Base-by-base conservation (phyloP, 2,888 invertebrate species). In the Subacronicta megacephala region DNA sequence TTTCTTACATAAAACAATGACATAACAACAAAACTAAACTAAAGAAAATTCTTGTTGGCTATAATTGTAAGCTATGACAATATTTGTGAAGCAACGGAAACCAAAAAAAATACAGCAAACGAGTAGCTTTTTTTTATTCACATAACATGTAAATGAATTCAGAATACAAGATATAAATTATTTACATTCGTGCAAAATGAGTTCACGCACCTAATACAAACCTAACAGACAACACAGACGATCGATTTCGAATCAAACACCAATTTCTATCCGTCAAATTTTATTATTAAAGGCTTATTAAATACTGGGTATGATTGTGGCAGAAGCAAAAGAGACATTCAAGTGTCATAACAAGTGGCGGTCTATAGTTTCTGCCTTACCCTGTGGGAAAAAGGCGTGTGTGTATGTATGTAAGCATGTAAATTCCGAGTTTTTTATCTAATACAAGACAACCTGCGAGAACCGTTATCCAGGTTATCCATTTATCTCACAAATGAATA, bases 91-190 rank as follows among this genome's bases (percentile, higher is more conserved):
- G 29, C 20, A 41, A 35, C 38, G 44, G 59, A 60, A 40, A 16
- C 26, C 29, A 50, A 37, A 35, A 70, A n/a, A 65, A 68, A 47
- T 33, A 53, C 33, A 52, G 42, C 31, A 59, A 58, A 49, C 42
- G 43, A 17, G 51, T 10, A 55, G 31, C 38, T 41, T 37, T 69
- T 52, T 35, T 66, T 55, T 58, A 67, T 68, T 58, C 68, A 61
- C 54, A 67, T 63, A 75, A 57, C 69, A 72, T 75, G 76, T 67
- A 72, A 67, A 75, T 69, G 60, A 75, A 72, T 60, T 68, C 69
- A 43, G 58, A 61, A 64, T 61, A 72, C 69, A 54, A 67, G 53
- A 63, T 75, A 72, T 75, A 74, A 74, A 74, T 74, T 64, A 74
- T 72, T 62, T 62, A 71, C 53, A 65, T 75, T 65, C 64, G 53